Percentiles rank a stretch among this genome's conserved stretches.
These are phyloP conservation scores for Syngnathus typhle DNA, from an alignment of 2,113 vertebrate species.

Conservation along the genomic window DNA sequence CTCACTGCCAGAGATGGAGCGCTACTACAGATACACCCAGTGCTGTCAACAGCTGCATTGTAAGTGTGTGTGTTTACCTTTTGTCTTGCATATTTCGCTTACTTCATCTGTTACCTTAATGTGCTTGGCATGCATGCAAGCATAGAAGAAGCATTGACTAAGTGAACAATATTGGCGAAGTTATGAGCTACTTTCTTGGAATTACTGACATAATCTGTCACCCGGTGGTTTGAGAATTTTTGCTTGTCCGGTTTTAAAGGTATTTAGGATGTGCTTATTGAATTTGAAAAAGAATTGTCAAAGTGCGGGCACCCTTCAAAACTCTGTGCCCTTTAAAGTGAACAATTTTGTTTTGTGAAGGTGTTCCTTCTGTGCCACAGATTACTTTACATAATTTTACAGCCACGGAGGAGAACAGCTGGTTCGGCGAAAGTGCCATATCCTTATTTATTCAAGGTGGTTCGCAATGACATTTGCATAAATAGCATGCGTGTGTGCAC, in stretches of 20 bases:
- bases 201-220: neutral
- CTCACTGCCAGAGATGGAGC: constrained; percentile 64
- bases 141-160: neutral
- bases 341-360: neutral
- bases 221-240: neutral
- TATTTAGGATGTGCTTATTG: neutral
- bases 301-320: neutral
- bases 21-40: constrained; percentile 60
- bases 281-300: neutral
- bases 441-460: constrained; percentile 58
- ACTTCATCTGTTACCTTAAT: neutral
- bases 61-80: constrained; percentile 47
- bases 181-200: neutral
- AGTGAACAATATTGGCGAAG: neutral
- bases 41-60: constrained; percentile 61
- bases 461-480: constrained; percentile 5
- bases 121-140: neutral
- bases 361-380: neutral
- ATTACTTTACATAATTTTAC: neutral
- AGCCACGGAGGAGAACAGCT: neutral
- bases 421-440: constrained; percentile 5
- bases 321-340: neutral
- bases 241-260: neutral
- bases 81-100: neutral
- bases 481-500: neutral